Evolutionary conservation across 1,140 invertebrate species (phyloP), one percentile per base, ranked within the genome.

Genomic region (Panulirus ornatus): DNA sequence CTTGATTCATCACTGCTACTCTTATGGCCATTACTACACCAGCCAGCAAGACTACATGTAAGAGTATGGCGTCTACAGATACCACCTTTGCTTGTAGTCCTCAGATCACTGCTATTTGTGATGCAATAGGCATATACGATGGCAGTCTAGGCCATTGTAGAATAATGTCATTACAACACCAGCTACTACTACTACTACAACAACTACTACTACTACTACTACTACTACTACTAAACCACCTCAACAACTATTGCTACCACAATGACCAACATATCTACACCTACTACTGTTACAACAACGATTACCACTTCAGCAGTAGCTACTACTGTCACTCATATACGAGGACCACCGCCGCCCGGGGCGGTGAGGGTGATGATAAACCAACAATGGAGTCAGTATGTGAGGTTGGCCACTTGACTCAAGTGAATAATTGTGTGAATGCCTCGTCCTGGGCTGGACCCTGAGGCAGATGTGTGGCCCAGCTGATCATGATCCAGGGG

Each of bases 351-450:
- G 36, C 71, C 78, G 78, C 36, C 78, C 47, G 36, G n/a, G 11
- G n/a, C 47, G 78, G 47, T 81, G 47, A 11, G 30, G 27, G 58
- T 36, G 78, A 36, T 81, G 36, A 36, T 36, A 81, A 2, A 78
- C 5, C 78, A 81, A 81, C 78, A 81, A 38, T 81, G 42, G 27
- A 30, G 27, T 14, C 47, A 58, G 78, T 81, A n/a, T 11, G 22
- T 51, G 34, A 0, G 14, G 34, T 38, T 73, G 30, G 6, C 47
- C 36, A 42, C 27, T 81, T 14, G 27, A 14, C 14, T 81, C 78
- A 81, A 81, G 78, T 81, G 78, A 81, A 81, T 81, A 81, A 81
- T 58, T 81, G 47, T 81, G 54, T 81, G 78, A 81, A 81, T 81
- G 47, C 54, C 78, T 81, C 78, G 47, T 58, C 78, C 78, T 14